Conservation (phyloP, 2,888 invertebrate species). For the Melieria omissa region DNA sequence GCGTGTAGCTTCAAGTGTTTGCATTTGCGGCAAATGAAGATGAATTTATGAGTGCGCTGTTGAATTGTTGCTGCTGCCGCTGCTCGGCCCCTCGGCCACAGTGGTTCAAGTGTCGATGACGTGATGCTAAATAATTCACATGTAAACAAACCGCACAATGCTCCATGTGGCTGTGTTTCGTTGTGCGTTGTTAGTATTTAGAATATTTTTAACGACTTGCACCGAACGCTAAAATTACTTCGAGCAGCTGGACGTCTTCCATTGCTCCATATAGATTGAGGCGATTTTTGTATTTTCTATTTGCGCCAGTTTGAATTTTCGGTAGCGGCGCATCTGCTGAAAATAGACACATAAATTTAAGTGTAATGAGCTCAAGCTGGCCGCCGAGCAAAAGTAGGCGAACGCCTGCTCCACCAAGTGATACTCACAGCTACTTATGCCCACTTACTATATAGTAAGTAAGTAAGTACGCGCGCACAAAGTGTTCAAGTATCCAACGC, state of each 20-base stretch:
- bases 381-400: neutral
- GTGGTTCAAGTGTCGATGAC: slow-evolving; percentile 34
- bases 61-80: neutral
- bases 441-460: neutral
- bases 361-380: slow-evolving; percentile 24
- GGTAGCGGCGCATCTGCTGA: neutral
- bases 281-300: neutral
- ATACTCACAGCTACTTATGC: neutral
- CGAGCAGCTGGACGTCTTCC: too few relatives aligned
- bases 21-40: neutral
- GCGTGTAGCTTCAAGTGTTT: neutral
- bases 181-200: too few relatives aligned
- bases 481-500: neutral
- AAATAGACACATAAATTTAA: slow-evolving; percentile 23
- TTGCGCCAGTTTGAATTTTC: neutral
- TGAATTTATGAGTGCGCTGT: neutral
- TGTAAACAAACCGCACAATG: slow-evolving; percentile 1
- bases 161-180: too few relatives aligned
- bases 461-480: neutral
- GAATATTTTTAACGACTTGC: too few relatives aligned
- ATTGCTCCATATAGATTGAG: neutral
- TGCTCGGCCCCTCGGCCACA: neutral
- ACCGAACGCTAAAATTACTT: too few relatives aligned
- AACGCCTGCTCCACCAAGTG: neutral
- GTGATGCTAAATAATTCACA: slow-evolving; percentile 27